Evolutionary conservation across 1,140 invertebrate genomes (phyloP).

Genomic region (Pristionchus pacificus): DNA sequence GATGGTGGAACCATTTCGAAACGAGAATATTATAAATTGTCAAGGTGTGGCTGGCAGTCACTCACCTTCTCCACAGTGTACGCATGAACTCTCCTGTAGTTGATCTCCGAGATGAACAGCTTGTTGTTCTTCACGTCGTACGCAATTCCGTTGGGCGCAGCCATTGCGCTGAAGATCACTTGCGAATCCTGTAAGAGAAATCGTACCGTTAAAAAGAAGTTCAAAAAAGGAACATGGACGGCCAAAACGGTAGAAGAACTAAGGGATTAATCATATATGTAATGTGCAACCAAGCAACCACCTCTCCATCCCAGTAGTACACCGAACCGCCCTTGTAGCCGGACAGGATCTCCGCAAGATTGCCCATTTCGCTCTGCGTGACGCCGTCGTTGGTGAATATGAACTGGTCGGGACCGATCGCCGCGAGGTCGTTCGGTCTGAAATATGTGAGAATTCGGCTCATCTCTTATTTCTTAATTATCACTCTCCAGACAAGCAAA

Average conservation of each 20-base stretch:
- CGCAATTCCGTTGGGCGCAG: slow-evolving; percentile 4
- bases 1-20: too few species aligned
- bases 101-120: slow-evolving; percentile 4
- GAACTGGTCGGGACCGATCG: neutral
- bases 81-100: neutral
- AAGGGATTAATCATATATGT: too few species aligned
- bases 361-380: slow-evolving; percentile 1
- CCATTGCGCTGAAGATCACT: neutral
- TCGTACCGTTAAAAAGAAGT: too few species aligned
- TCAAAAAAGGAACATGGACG: too few species aligned
- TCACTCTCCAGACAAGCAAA: too few species aligned
- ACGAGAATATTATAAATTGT: too few species aligned
- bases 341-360: neutral
- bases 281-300: too few species aligned
- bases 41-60: too few species aligned
- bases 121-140: neutral
- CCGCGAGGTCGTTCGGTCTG: slow-evolving; percentile 5
- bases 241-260: too few species aligned
- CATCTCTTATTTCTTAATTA: too few species aligned
- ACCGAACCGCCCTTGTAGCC: slow-evolving; percentile 9
- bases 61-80: too few species aligned
- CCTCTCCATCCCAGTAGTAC: slow-evolving; percentile 8
- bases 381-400: slow-evolving; percentile 7
- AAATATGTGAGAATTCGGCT: neutral
- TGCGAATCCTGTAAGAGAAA: neutral